Base-by-base conservation (phyloP, 1,140 invertebrate genomes). In the Lethrus apterus region DNA sequence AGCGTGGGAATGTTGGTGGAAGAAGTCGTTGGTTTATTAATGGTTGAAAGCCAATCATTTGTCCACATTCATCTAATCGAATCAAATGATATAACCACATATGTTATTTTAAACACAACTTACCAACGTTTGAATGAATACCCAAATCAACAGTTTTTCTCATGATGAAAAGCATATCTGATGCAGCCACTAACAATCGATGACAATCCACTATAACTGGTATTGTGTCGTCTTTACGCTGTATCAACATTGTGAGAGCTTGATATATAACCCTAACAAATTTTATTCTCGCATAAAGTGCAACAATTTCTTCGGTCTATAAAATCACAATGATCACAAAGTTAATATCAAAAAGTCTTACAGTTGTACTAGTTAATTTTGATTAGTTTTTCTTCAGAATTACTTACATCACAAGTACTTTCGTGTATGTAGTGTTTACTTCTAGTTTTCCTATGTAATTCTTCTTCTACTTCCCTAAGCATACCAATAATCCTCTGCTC, bases 1-100 rank as follows among this genome's bases (percentile, higher is more conserved):
- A 97, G 1, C 94, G 77, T 7, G 95, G 95, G 75, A 98, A 98
- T n/a, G 94, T 96, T 1, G 94, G 93, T 26, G 94, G 94, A 19
- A 97, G 71, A 20, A 96, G 73, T 51, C 93, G 79, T 69, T 96
- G 93, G 70, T 97, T 97, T 23, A 95, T 85, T 64, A 93, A 79
- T 14, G 93, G 91, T 63, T 97, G 92, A 72, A 98, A 98, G 1
- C 93, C 93, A 74, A 93, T 80, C 49, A 63, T 58, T 48, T 57
- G 44, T 15, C 57, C 51, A 44, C 55, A 54, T 23, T 62, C 60
- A 48, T 23, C 63, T 62, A 33, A 10, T 51, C 58, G 29, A 53
- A 46, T 38, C 18, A 1, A 32, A 32, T 15, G 24, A 13, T 29
- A n/a, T 29, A 43, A 11, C 26, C 11, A 43, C 2, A 13, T n/a